Evolutionary conservation across 2,888 invertebrate genomes (phyloP).

Genomic region (Hyppa rectilinea): DNA sequence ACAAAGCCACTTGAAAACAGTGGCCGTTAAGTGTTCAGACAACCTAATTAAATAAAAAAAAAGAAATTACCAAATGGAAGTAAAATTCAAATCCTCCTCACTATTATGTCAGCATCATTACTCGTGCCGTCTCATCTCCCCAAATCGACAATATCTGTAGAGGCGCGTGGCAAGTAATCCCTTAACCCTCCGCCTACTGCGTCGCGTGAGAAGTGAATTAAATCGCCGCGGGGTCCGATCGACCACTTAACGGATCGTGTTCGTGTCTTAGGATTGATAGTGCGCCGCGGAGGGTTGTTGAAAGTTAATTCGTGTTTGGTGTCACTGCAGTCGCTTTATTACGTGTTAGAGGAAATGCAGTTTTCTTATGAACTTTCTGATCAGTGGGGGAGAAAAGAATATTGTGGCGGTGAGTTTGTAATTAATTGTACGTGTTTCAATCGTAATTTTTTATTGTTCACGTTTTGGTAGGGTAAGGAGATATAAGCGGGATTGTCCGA

Average conservation of each 20-base stretch:
- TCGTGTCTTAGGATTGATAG: constrained; percentile 87
- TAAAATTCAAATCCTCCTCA: constrained; percentile 70
- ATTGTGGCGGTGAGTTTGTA: constrained; percentile 12
- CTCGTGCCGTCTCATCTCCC: constrained; percentile 79
- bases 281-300: constrained; percentile 80
- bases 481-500: too few species aligned
- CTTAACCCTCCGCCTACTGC: constrained; percentile 82
- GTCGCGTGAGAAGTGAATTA: constrained; percentile 89
- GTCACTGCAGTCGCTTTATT: constrained; percentile 86
- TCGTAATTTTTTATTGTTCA: not conserved
- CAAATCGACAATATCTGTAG: constrained; percentile 89
- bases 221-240: constrained; percentile 83
- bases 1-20: not conserved
- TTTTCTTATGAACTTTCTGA: constrained; percentile 76
- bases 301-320: constrained; percentile 90
- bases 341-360: constrained; percentile 83
- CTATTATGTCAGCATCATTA: constrained; percentile 83
- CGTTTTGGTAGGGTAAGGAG: not conserved
- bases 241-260: constrained; percentile 87
- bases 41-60: not conserved
- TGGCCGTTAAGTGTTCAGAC: not conserved
- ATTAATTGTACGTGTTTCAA: constrained; percentile 22
- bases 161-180: constrained; percentile 88
- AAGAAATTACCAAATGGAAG: constrained; percentile 36
- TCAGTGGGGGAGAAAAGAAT: constrained; percentile 55